A percentile compares a stretch with the other conserved stretches of the same genome.
These are phyloP conservation scores for Drosophila recens DNA, from an alignment of 2,888 invertebrate species.

Conservation along the genomic window DNA sequence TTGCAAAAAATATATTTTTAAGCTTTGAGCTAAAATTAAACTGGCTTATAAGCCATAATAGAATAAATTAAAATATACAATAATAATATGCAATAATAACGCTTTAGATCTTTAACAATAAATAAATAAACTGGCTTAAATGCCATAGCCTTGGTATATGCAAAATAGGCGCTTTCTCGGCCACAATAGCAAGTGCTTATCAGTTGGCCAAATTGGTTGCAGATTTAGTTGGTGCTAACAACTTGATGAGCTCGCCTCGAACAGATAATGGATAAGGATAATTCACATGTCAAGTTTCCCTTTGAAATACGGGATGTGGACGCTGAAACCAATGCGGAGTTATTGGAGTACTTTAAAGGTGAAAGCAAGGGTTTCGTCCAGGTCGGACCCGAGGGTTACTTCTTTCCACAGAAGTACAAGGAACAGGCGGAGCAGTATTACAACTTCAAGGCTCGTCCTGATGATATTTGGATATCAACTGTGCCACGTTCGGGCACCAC, in stretches of 20 bases:
- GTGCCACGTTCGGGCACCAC: slow-evolving; percentile 93
- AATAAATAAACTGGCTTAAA: background rate
- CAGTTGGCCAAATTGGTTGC: slow-evolving; percentile 17
- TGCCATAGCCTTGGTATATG: slow-evolving; percentile 7
- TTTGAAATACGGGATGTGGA: slow-evolving; percentile 87
- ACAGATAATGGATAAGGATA: slow-evolving; percentile 58
- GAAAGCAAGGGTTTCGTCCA: slow-evolving; percentile 91
- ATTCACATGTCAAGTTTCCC: slow-evolving; percentile 86
- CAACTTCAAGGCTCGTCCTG: slow-evolving; percentile 89
- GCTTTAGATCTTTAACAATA: background rate
- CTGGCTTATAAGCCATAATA: too few species aligned
- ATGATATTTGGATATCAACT: slow-evolving; percentile 91
- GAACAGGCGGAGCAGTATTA: slow-evolving; percentile 89
- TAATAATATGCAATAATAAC: background rate
- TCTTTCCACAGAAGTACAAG: slow-evolving; percentile 89
- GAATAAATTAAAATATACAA: background rate
- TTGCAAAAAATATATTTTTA: background rate
- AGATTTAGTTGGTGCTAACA: slow-evolving; percentile 48
- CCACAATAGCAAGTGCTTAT: slow-evolving; percentile 17
- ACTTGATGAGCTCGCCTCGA: slow-evolving; percentile 42
- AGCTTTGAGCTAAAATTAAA: background rate
- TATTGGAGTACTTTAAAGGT: slow-evolving; percentile 89
- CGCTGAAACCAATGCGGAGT: slow-evolving; percentile 86
- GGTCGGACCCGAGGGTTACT: slow-evolving; percentile 91
- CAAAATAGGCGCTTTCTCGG: slow-evolving; percentile 51